Base-by-base conservation (phyloP, 2,888 invertebrate genomes). In the Cheiracanthium punctorium region DNA sequence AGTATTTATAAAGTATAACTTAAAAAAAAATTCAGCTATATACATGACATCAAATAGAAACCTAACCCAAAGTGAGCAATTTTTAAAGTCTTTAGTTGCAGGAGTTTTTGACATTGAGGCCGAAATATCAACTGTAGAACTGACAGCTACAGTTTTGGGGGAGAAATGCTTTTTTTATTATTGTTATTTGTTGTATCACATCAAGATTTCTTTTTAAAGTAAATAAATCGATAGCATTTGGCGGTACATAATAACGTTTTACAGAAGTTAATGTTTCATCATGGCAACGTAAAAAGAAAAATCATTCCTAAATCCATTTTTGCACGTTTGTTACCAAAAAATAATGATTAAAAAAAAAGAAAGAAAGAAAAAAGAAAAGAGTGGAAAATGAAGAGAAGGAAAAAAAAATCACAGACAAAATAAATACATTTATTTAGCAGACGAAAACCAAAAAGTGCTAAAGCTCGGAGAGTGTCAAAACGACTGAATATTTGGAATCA, bases 361-460 rank as follows among this genome's bases (percentile, higher is more conserved):
- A 48, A 48, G 2, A 48, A 48, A 7, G 17, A 48, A 2, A 2
- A 2, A 17, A 17, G 14, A 48, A 48, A 48, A 48, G 8, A 48
- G 17, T 10, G 17, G 17, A 48, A 48, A 48, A 48, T 17, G 43
- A 48, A 58, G 24, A 10, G 37, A 37, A 10, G 37, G 37, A 10
- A 2, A 24, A 24, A 24, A 24, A 58, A 58, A 58, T 58, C 58
- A 17, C 75, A 52, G 58, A 58, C 41, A 82, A 82, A 82, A 82
- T 75, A 75, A 82, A 75, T 75, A 82, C 74, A 75, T 82, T 82
- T 82, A 82, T 82, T 70, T 75, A 75, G 41, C 24, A 70, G 24
- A 32, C 70, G 70, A 69, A 48, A 48, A 67, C 32, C 30, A 32
- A 67, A 67, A 32, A 67, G 32, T 32, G 41, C 64, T 37, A 65